Conservation (phyloP, 2,113 vertebrate genomes). For the Brevimyrus niger region DNA sequence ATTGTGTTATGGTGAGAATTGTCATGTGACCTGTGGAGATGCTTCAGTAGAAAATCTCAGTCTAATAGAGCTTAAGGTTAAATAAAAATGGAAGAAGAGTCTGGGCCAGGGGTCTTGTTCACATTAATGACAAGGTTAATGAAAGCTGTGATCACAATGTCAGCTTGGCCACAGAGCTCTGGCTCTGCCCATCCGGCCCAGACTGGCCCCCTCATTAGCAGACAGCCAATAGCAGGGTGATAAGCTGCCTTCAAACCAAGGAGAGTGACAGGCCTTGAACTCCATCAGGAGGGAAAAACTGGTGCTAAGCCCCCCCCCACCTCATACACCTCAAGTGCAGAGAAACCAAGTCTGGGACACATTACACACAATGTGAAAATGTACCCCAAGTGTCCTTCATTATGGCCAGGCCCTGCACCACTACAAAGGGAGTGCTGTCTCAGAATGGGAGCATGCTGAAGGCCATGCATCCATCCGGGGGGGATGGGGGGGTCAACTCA, state of each 20-base stretch:
- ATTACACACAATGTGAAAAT: constrained; percentile 51
- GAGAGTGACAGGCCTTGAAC: background rate
- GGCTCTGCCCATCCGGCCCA: background rate
- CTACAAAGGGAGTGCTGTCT: constrained; percentile 52
- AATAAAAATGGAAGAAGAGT: background rate
- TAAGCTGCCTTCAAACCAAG: background rate
- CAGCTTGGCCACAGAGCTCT: background rate
- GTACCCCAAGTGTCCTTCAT: constrained; percentile 44
- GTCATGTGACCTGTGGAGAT: background rate
- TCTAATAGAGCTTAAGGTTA: background rate
- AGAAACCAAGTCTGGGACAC: constrained; percentile 46
- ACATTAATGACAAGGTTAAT: background rate
- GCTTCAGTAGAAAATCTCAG: background rate
- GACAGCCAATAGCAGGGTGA: background rate
- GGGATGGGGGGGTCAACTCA: background rate
- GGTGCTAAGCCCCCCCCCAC: background rate
- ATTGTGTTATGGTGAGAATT: background rate
- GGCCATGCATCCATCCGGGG: constrained; percentile 47
- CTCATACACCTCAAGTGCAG: constrained; percentile 10
- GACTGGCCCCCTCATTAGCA: background rate
- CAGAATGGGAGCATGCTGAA: constrained; percentile 53
- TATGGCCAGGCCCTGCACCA: constrained; percentile 30
- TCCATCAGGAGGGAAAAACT: background rate
- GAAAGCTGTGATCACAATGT: background rate
- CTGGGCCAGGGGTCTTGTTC: background rate